Evolutionary conservation across 30 jellyfish, hydroid and myxozoan species (phyloP), one percentile per base, ranked within the genome.

Genomic region (Aurelia aurita): DNA sequence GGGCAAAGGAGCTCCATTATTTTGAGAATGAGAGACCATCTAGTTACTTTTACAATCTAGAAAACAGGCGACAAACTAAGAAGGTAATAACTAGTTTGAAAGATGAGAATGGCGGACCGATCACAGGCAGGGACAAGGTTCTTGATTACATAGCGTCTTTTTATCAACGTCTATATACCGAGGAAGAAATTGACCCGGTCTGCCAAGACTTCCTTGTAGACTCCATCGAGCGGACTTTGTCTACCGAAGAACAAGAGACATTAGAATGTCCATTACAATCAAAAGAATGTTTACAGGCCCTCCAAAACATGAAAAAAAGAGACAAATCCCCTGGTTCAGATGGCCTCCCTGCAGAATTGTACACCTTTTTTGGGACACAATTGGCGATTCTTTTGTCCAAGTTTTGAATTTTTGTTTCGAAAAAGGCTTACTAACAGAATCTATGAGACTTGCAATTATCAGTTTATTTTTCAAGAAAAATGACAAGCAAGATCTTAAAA

Each of bases 341-440:
- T 71, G 83, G 83, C 28, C 43, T 71, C 6, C 83, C 83, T 4
- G 72, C 83, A 15, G 83, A 71, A 43, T 71, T 71, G 8, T 71
- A 71, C 29, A 19, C 12, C 12, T 21, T 26, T 28, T 71, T 39
- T 71, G 83, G 83, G 21, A 29, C 19, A 44, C 43, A 21, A 74
- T 71, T 71, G 83, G 83, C 10, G 43, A 15, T 10, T n/a, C 27
- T 71, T 43, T 71, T 4, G 73, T 71, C 39, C 74, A 29, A 5
- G 83, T 71, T 39, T 71, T 71, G 15, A 71, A 71, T 39, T 43
- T 27, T 11, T 31, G 31, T 20, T 39, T 71, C 10, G 9, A 5
- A 16, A 18, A 20, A 19, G 73, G 83, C 73, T 51, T 19, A 15
- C 43, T 71, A 9, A 14, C 73, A 15, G 83, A 71, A 26, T 26